phyloP scores from a whole-genome alignment of 2,888 invertebrate genomes.

The Yponomeuta plumbellus region DNA sequence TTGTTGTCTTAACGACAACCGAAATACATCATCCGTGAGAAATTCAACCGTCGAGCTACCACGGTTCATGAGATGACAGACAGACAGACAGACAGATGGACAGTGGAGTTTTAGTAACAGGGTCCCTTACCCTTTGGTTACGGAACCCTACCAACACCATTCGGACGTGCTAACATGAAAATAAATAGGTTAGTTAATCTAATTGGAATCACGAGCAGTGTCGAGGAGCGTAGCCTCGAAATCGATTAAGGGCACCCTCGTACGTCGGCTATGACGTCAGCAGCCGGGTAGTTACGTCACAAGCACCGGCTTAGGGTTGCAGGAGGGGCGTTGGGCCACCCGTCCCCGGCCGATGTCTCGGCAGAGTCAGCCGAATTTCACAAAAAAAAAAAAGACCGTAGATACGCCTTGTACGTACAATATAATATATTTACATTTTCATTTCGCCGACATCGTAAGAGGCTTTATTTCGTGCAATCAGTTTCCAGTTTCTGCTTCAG shows the following conservation, averaged over 20 bases:
- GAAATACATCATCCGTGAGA: no score
- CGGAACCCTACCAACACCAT: no score
- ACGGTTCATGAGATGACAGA: no score
- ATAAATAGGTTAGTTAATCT: slow-evolving; percentile 17
- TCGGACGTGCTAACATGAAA: background rate
- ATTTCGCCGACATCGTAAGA: background rate
- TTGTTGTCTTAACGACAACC: no score
- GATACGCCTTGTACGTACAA: background rate
- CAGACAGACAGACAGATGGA: no score
- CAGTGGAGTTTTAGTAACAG: no score
- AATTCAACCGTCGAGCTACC: no score
- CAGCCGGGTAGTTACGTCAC: slow-evolving; percentile 61
- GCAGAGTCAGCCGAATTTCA: slow-evolving; percentile 11
- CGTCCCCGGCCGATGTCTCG: background rate
- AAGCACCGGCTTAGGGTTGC: slow-evolving; percentile 35
- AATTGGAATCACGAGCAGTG: slow-evolving; percentile 1
- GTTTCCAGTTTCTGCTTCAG: no score
- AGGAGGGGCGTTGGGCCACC: slow-evolving; percentile 31
- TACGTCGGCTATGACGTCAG: slow-evolving; percentile 66
- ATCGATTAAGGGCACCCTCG: slow-evolving; percentile 58
- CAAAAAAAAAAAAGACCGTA: slow-evolving; percentile 8
- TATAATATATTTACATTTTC: background rate
- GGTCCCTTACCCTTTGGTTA: no score
- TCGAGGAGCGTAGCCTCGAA: slow-evolving; percentile 41
- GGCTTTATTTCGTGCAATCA: no score